Base-by-base conservation (phyloP, 2,888 invertebrate species). In the Platerodrilus igneus region DNA sequence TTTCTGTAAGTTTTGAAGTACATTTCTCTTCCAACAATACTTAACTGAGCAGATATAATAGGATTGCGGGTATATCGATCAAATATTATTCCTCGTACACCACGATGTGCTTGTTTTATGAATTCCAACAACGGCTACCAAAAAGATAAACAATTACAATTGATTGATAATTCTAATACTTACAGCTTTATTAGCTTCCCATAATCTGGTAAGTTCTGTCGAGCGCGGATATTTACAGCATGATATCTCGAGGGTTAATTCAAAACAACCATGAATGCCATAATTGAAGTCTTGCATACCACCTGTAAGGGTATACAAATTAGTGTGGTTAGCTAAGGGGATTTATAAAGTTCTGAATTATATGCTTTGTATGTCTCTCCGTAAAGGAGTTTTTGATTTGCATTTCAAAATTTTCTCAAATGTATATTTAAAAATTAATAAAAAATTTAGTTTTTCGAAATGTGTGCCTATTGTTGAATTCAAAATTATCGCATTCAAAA, bases 261-360 rank as follows among this genome's bases (percentile, higher is more conserved):
- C 81, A 76, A 82, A 77, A 50, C 78, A 78, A 3, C 81, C 80
- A 48, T 74, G 75, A 60, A 70, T 68, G 9, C 76, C 71, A 57
- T 83, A 83, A 61, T 81, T 81, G 61, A 78, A 82, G 60, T 83
- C 82, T 60, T 81, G 80, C 81, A 82, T 81, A 16, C 67, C 64
- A 34, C 79, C 79, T 60, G 29, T 16, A n/a, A 3, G 17, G 4
- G 6, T 3, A 4, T 10, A 4, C 3, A 15, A 14, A 8, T 8
- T 14, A 7, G 14, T 29, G 4, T 15, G n/a, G n/a, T n/a, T n/a
- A n/a, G n/a, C n/a, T n/a, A n/a, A n/a, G n/a, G n/a, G n/a, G n/a
- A n/a, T n/a, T n/a, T n/a, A n/a, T n/a, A n/a, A n/a, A n/a, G n/a
- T n/a, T n/a, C n/a, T n/a, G n/a, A n/a, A n/a, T n/a, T n/a, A n/a